phyloP scores from a whole-genome alignment of 2,888 invertebrate species.

The Schizaphis graminum region DNA sequence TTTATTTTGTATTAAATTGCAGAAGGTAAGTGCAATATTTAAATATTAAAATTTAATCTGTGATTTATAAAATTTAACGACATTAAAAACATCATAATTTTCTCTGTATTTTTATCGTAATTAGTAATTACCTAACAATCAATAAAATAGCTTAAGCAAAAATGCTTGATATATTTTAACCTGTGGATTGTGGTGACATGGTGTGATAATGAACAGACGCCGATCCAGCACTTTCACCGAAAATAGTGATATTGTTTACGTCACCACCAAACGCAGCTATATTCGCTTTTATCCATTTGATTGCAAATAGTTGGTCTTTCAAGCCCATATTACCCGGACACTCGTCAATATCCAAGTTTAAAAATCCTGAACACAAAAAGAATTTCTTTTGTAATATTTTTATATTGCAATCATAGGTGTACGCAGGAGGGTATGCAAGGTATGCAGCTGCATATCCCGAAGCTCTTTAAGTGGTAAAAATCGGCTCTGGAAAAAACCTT shows the following conservation, averaged over 20 bases:
- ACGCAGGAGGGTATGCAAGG: too few species aligned
- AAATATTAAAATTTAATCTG: too few species aligned
- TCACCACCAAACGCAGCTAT: constrained; percentile 75
- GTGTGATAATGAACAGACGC: constrained; percentile 58
- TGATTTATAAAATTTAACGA: too few species aligned
- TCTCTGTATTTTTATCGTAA: too few species aligned
- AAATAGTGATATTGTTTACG: constrained; percentile 74
- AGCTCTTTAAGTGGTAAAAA: too few species aligned
- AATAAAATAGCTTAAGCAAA: not conserved
- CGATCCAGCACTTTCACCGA: constrained; percentile 66
- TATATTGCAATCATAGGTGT: too few species aligned
- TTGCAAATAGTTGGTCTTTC: constrained; percentile 75
- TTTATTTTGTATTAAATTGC: too few species aligned
- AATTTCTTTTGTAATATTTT: not conserved
- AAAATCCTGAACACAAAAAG: constrained; percentile 55
- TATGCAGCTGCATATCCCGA: too few species aligned
- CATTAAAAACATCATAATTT: too few species aligned
- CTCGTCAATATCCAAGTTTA: constrained; percentile 65
- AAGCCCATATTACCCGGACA: constrained; percentile 72
- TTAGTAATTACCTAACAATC: not conserved
- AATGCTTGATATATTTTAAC: constrained; percentile 31
- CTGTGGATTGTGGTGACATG: constrained; percentile 49
- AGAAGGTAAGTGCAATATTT: too few species aligned
- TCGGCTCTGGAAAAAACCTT: too few species aligned
- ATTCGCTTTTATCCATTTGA: constrained; percentile 76